Base-by-base conservation (phyloP, 2,888 invertebrate genomes). In the Nebria brevicollis region DNA sequence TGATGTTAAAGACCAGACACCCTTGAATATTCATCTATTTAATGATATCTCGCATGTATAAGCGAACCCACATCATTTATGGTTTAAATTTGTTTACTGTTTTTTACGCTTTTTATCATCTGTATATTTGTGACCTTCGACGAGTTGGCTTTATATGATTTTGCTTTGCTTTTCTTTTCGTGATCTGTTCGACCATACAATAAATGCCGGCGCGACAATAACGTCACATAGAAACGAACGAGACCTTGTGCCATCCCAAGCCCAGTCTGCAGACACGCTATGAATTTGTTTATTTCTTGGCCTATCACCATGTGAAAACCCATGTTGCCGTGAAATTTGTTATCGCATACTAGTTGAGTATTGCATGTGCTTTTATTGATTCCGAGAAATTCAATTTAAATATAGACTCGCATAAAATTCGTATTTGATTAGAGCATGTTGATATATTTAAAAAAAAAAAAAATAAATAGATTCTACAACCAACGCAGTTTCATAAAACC, bases 81-180 rank as follows among this genome's bases (percentile, higher is more conserved):
- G 54, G 54, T 54, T 54, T 54, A 54, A 54, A 54, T 54, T 54
- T 54, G 54, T 54, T 54, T 54, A 54, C 54, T 54, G 54, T 54
- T 54, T 54, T 54, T 54, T 54, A 8, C 8, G 8, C 54, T 54
- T 54, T 54, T 54, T 54, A 54, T 54, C 54, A 54, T 54, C 54
- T 54, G 11, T 7, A 54, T 54, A 54, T 54, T 54, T 54, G 54
- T 54, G 54, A 54, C 54, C 54, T 54, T 54, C 54, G 54, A 54
- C 54, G 54, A 2, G 54, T 54, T 54, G 2, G 54, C 54, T 11
- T 54, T 54, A 54, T 54, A 54, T 54, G 4, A 54, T 54, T 54
- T 54, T 54, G 54, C 54, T 54, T 54, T 54, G 54, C 54, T 54
- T 54, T 54, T 54, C 54, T 54, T 54, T 54, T 54, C 54, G 54